phyloP scores from a whole-genome alignment of 2,888 invertebrate species.

The Cephus runcator region DNA sequence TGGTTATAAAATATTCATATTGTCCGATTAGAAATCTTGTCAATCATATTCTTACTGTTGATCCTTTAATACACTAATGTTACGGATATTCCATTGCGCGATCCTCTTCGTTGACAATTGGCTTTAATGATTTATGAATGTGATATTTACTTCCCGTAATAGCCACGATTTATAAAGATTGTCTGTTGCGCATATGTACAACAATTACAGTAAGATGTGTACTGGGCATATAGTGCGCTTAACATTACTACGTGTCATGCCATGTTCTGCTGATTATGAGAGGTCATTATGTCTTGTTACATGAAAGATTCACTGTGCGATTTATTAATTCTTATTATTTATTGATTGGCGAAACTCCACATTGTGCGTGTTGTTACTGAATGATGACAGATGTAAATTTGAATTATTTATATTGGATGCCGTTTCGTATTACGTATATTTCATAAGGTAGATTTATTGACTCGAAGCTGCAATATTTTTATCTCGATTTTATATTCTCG shows the following conservation, averaged over 20 bases:
- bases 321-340: background rate
- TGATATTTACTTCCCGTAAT: background rate
- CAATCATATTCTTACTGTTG: background rate
- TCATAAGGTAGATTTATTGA: background rate
- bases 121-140: background rate
- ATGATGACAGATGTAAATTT: background rate
- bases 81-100: background rate
- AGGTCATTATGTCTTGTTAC: background rate
- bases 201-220: background rate
- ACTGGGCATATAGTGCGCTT: background rate
- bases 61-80: background rate
- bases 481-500: background rate
- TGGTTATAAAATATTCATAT: background rate
- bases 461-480: background rate
- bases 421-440: background rate
- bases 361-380: background rate
- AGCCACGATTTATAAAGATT: background rate
- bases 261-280: background rate
- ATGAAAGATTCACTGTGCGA: background rate
- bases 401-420: background rate
- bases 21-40: background rate
- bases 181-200: background rate
- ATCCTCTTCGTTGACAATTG: background rate
- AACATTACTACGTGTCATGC: background rate
- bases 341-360: background rate